These are phyloP conservation scores for Mongoloraphidia duomilia DNA, from an alignment of 2,888 invertebrate genomes.

Conservation along the genomic window DNA sequence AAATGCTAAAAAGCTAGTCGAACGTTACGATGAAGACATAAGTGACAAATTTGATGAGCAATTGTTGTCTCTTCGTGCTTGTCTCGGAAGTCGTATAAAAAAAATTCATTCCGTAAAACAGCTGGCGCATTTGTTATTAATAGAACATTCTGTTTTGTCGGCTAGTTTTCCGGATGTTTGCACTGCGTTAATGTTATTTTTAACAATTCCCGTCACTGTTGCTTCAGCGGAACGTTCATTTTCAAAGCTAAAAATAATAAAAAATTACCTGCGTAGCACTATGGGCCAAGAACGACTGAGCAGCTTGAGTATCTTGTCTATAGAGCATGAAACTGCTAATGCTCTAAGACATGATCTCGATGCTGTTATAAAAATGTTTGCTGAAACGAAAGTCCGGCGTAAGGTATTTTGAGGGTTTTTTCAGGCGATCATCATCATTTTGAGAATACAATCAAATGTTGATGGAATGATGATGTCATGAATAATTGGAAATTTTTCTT, in stretches of 20 bases:
- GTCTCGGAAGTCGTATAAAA: too few relatives aligned
- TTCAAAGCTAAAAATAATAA: constrained; percentile 5
- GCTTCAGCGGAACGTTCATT: constrained; percentile 4
- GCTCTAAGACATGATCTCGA: too few relatives aligned
- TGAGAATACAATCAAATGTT: too few relatives aligned
- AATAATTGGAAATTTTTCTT: too few relatives aligned
- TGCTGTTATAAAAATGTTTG: too few relatives aligned
- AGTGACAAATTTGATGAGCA: neutral
- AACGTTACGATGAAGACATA: too few relatives aligned
- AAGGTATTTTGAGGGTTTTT: too few relatives aligned
- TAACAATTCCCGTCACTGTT: constrained; percentile 4
- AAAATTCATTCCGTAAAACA: neutral
- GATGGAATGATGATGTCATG: too few relatives aligned
- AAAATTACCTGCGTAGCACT: constrained; percentile 2
- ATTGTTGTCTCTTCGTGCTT: too few relatives aligned
- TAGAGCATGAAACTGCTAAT: neutral
- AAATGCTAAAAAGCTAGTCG: neutral
- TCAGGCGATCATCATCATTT: too few relatives aligned
- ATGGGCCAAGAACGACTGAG: constrained; percentile 4
- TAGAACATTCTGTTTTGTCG: neutral
- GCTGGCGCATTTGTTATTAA: neutral
- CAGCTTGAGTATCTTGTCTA: neutral
- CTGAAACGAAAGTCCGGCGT: too few relatives aligned
- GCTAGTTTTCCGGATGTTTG: constrained; percentile 2
- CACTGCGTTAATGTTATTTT: constrained; percentile 1